Percentiles rank a stretch among this genome's conserved stretches.
Conservation (phyloP, 1,140 invertebrate genomes). For the Episyrphus balteatus region DNA sequence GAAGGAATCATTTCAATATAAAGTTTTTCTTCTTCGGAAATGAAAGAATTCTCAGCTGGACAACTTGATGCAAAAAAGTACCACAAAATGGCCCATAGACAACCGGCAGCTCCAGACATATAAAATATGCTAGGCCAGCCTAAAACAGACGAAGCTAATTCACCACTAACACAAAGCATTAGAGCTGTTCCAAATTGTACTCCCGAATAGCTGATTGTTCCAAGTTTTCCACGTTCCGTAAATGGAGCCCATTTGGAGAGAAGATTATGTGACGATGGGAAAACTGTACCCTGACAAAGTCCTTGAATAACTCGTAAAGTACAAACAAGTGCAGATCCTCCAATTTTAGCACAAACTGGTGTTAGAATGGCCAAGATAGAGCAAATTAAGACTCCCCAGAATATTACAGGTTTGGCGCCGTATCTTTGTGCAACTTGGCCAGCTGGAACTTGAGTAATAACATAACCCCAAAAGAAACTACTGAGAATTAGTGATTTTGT, state of each 20-base stretch:
- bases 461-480: constrained; percentile 55
- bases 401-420: constrained; percentile 45
- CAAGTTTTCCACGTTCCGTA: constrained; percentile 45
- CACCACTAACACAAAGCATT: constrained; percentile 48
- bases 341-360: constrained; percentile 30
- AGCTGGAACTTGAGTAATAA: constrained; percentile 49
- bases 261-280: constrained; percentile 68
- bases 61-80: constrained; percentile 50
- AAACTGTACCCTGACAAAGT: constrained; percentile 65
- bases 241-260: constrained; percentile 66
- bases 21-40: constrained; percentile 45
- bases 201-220: constrained; percentile 52
- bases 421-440: constrained; percentile 54
- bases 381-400: constrained; percentile 25
- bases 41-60: constrained; percentile 47
- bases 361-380: constrained; percentile 41
- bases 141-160: constrained; percentile 47
- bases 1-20: constrained; percentile 44
- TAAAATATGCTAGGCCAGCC: constrained; percentile 78
- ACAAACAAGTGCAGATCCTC: constrained; percentile 46
- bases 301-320: constrained; percentile 61
- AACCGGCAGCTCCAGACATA: constrained; percentile 51
- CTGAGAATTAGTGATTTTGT: constrained; percentile 42
- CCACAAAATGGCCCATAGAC: constrained; percentile 53
- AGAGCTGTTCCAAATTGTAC: constrained; percentile 64